phyloP scores from a whole-genome alignment of 1,140 invertebrate species.

The Drosophila azteca region DNA sequence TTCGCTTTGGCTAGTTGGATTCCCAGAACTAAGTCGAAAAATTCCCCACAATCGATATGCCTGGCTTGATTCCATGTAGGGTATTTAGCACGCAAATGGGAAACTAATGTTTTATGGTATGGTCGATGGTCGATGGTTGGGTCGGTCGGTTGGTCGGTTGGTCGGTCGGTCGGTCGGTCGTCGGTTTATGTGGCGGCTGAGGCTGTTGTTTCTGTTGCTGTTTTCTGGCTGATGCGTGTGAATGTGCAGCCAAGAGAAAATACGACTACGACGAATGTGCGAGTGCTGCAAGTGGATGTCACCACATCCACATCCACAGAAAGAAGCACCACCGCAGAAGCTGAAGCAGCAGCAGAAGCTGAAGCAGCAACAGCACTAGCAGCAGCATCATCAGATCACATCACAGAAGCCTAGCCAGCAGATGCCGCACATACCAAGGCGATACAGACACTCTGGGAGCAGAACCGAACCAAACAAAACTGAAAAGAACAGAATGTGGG shows the following conservation, averaged over 20 bases:
- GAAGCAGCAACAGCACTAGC: constrained; percentile 12
- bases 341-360: constrained; percentile 6
- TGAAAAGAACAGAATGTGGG: background rate
- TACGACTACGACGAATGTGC: constrained; percentile 73
- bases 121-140: constrained; percentile 64
- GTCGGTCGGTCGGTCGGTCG: constrained; percentile 29
- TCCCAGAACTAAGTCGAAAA: too few species aligned
- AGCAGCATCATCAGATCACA: constrained; percentile 66
- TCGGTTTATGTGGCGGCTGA: constrained; percentile 26
- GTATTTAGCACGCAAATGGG: constrained; percentile 81
- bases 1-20: too few species aligned
- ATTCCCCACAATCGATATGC: constrained; percentile 31
- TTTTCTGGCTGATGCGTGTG: constrained; percentile 64
- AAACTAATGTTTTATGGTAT: constrained; percentile 80
- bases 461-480: constrained; percentile 2
- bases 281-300: constrained; percentile 70
- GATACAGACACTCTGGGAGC: constrained; percentile 78
- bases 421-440: constrained; percentile 79
- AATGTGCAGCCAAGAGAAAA: constrained; percentile 66
- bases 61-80: constrained; percentile 43
- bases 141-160: constrained; percentile 46
- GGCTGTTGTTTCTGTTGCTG: constrained; percentile 36
- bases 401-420: constrained; percentile 76
- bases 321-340: constrained; percentile 12
- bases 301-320: constrained; percentile 59